Evolutionary conservation across 2,888 invertebrate genomes (phyloP), one percentile per base, ranked within the genome.

Genomic region (Lithophane semibrunnea): DNA sequence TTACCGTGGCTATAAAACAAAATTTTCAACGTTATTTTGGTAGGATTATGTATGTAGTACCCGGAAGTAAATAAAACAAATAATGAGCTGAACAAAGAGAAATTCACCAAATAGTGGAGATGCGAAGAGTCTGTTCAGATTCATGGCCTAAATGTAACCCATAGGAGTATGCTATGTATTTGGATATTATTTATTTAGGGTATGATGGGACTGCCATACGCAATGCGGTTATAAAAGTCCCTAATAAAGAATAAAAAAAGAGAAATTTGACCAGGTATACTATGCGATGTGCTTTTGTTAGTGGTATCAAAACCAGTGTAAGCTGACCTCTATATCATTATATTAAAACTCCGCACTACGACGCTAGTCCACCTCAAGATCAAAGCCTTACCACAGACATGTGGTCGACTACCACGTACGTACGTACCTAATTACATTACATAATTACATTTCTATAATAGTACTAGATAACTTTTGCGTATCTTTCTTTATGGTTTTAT

Each of bases 1-100:
- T 79, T 60, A 49, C 21, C 24, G 24, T 13, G 13, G 65, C 12
- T 21, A 65, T 79, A 47, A 79, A 79, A 52, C n/a, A 52, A 29
- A 1, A 44, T 61, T 76, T 61, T 10, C 1, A 52, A 47, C 37
- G 13, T 47, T 21, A 56, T 63, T 54, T 77, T 1, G 13, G 16
- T 9, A 16, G 12, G 18, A 65, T 13, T 56, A n/a, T 12, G n/a
- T n/a, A 56, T 5, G n/a, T 5, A 12, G n/a, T 12, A 56, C 56
- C 1, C 56, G n/a, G 56, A 56, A 52, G 18, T 52, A 52, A 52
- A 21, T 21, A 52, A 52, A 9, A 21, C 3, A 52, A 52, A 52
- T 52, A 52, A 52, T 52, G 21, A 52, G 9, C 21, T 9, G 18
- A 52, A 52, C 52, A 52, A 21, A 21, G 52, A 52, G 3, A 52